Conservation (phyloP, 2,113 vertebrate species). For the Psilopsiagon aymara region DNA sequence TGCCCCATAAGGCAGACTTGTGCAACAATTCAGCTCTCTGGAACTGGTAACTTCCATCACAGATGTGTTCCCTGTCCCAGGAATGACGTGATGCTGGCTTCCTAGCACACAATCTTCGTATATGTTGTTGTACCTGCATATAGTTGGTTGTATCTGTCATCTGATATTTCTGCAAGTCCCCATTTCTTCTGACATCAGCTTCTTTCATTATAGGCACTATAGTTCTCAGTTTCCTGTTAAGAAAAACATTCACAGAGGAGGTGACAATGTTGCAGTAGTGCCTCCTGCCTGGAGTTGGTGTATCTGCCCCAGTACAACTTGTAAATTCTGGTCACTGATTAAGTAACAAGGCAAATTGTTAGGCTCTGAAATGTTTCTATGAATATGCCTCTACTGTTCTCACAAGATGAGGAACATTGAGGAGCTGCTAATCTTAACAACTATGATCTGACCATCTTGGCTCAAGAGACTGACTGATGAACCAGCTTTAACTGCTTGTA, state of each 20-base stretch:
- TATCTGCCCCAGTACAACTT: background rate
- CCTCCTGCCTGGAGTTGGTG: background rate
- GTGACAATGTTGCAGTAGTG: background rate
- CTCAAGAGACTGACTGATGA: background rate
- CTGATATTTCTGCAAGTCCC: background rate
- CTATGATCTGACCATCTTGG: background rate
- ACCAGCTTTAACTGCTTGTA: background rate
- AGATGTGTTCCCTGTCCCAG: background rate
- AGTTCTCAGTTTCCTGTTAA: background rate
- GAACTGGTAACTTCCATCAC: background rate
- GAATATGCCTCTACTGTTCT: background rate
- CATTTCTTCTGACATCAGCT: background rate
- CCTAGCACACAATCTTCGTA: background rate
- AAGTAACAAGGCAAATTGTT: background rate
- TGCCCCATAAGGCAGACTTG: background rate
- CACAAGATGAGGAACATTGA: background rate
- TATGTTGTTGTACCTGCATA: background rate
- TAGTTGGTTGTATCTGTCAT: background rate
- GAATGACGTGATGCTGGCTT: background rate
- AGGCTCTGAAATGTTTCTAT: background rate
- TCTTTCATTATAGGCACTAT: background rate
- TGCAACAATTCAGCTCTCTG: background rate
- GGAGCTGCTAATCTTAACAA: background rate
- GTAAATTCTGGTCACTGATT: background rate
- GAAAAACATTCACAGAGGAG: background rate